Evolutionary conservation across 2,113 vertebrate genomes (phyloP).

Genomic region (Phalacrocorax aristotelis): DNA sequence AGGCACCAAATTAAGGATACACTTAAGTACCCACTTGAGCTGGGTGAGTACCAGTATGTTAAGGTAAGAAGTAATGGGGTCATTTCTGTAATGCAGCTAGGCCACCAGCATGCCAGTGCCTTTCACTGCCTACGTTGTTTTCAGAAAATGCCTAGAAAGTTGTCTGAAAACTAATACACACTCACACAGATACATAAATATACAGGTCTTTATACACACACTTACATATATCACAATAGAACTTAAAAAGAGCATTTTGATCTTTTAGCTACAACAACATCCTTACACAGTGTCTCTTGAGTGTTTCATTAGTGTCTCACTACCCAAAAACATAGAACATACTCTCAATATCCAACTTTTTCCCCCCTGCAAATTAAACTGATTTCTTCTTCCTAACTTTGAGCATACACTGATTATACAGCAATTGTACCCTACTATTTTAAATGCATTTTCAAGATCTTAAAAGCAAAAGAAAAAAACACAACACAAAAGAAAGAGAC

Average conservation of each 20-base stretch:
- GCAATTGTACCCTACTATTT: not conserved
- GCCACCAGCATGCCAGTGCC: not conserved
- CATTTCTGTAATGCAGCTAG: not conserved
- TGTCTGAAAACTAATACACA: not conserved
- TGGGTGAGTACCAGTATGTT: not conserved
- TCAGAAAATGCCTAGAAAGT: not conserved
- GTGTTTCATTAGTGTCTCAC: not conserved
- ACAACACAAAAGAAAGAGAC: not conserved
- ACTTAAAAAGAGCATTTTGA: not conserved
- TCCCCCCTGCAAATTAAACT: not conserved
- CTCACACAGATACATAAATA: not conserved
- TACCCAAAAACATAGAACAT: not conserved
- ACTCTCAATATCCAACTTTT: not conserved
- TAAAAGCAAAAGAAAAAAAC: slow-evolving; percentile 29
- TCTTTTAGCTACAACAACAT: not conserved
- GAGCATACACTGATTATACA: not conserved
- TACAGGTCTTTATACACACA: rapidly evolving
- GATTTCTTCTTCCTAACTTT: not conserved
- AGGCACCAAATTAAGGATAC: not conserved
- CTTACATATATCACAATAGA: not conserved
- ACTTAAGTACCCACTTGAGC: not conserved
- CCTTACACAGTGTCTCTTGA: not conserved
- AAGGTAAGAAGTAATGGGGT: not conserved
- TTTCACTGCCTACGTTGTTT: not conserved
- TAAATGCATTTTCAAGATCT: slow-evolving; percentile 48